Evolutionary conservation across 2,888 invertebrate species (phyloP).

Genomic region (Sphaerophoria taeniata): DNA sequence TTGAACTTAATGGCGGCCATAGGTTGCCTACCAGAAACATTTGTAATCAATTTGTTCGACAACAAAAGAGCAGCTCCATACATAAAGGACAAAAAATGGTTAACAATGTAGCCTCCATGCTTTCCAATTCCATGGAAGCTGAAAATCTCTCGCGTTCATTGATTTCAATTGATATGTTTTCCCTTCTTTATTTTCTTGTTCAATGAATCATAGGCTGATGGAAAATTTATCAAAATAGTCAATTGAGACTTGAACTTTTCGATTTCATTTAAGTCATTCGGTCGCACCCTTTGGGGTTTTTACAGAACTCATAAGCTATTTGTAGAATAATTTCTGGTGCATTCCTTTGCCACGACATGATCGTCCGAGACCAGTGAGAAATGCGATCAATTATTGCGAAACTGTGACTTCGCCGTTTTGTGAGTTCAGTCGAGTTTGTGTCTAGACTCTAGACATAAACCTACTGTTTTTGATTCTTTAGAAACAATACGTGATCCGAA

Average conservation of each 20-base stretch:
- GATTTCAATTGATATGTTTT: constrained; percentile 65
- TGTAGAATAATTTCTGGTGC: neutral
- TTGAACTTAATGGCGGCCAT: constrained; percentile 22
- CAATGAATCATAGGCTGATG: constrained; percentile 54
- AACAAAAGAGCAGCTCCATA: constrained; percentile 39
- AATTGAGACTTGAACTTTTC: constrained; percentile 59
- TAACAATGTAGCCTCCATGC: neutral
- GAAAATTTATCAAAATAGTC: constrained; percentile 69
- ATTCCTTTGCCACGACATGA: constrained; percentile 49
- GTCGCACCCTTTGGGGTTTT: constrained; percentile 26
- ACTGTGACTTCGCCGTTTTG: constrained; percentile 55
- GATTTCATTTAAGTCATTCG: neutral
- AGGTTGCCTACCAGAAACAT: constrained; percentile 56
- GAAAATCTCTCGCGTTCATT: constrained; percentile 42
- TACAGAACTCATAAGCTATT: neutral
- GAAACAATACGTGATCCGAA: constrained; percentile 69
- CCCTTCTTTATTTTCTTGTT: neutral
- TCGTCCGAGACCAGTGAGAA: constrained; percentile 30
- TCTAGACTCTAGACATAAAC: constrained; percentile 60
- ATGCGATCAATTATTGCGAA: constrained; percentile 61
- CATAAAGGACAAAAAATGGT: constrained; percentile 36
- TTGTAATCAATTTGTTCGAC: constrained; percentile 63
- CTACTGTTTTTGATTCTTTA: constrained; percentile 55
- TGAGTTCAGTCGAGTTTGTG: constrained; percentile 23
- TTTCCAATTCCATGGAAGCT: constrained; percentile 13